Conservation (phyloP, 2,888 invertebrate species). For the Acheta domesticus region DNA sequence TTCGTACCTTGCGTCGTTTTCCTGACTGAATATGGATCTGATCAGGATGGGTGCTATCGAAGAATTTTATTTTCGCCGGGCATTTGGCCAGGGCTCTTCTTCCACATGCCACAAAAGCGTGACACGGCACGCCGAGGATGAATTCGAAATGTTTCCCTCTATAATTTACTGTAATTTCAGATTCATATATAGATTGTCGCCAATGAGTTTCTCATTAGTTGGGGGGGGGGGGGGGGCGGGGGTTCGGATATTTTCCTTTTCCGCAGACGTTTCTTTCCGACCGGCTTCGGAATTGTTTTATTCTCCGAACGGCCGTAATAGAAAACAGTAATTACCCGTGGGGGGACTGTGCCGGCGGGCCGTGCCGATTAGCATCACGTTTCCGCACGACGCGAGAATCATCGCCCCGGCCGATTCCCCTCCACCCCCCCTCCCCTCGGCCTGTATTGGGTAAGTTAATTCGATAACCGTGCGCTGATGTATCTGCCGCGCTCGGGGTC, state of each 20-base stretch:
- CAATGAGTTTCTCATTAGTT: not conserved
- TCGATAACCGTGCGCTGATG: not conserved
- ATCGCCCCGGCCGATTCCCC: not conserved
- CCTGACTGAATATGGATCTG: no score
- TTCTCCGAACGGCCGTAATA: not conserved
- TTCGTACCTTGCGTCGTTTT: no score
- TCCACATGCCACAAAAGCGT: no score
- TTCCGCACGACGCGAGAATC: conserved; percentile 5
- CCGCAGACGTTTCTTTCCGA: not conserved
- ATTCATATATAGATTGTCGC: not conserved
- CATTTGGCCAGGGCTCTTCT: no score
- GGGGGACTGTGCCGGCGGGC: not conserved
- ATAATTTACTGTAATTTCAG: conserved; percentile 5
- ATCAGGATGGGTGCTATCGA: no score
- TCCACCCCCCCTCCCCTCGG: no score
- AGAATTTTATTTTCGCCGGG: no score
- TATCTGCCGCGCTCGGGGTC: not conserved
- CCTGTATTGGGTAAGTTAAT: no score
- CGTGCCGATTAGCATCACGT: not conserved
- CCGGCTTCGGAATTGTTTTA: not conserved
- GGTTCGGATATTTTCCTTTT: not conserved
- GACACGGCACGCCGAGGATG: not conserved
- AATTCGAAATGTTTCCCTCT: conserved; percentile 8
- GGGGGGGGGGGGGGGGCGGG: not conserved
- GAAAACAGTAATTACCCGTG: not conserved